phyloP scores from a whole-genome alignment of 2,888 invertebrate species.

The Drosophila paranaensis region DNA sequence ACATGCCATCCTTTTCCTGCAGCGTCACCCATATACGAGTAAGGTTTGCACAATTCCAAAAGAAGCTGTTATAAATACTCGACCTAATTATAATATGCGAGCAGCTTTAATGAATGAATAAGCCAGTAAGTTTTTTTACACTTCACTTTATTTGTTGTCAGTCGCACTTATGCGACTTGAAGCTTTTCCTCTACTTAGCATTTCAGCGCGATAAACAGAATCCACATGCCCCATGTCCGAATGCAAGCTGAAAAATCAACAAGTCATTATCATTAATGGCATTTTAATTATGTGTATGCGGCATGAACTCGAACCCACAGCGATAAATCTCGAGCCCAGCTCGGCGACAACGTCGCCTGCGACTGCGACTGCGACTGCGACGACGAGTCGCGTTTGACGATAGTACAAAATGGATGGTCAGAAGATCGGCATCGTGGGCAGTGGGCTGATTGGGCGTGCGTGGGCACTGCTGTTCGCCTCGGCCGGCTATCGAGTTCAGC shows the following conservation, averaged over 20 bases:
- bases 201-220: slow-evolving; percentile 15
- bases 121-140: slow-evolving; percentile 3
- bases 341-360: background rate
- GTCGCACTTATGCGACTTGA: background rate
- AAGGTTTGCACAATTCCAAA: too few species aligned
- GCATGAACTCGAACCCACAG: slow-evolving; percentile 56
- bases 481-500: slow-evolving; percentile 94
- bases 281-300: slow-evolving; percentile 56
- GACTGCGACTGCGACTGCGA: background rate
- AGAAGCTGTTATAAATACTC: too few species aligned
- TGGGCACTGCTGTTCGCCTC: slow-evolving; percentile 99
- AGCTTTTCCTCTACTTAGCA: slow-evolving; percentile 4
- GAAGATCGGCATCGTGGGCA: slow-evolving; percentile 92
- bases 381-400: background rate
- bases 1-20: too few species aligned
- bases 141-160: background rate
- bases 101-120: background rate
- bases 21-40: too few species aligned
- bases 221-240: slow-evolving; percentile 8
- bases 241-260: slow-evolving; percentile 35
- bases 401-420: slow-evolving; percentile 85
- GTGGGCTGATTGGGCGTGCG: slow-evolving; percentile 97
- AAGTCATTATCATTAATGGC: slow-evolving; percentile 65
- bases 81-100: too few species aligned
- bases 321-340: slow-evolving; percentile 63